These are phyloP conservation scores for Platycercus adscitus DNA, from an alignment of 2,113 vertebrate species.

Conservation along the genomic window DNA sequence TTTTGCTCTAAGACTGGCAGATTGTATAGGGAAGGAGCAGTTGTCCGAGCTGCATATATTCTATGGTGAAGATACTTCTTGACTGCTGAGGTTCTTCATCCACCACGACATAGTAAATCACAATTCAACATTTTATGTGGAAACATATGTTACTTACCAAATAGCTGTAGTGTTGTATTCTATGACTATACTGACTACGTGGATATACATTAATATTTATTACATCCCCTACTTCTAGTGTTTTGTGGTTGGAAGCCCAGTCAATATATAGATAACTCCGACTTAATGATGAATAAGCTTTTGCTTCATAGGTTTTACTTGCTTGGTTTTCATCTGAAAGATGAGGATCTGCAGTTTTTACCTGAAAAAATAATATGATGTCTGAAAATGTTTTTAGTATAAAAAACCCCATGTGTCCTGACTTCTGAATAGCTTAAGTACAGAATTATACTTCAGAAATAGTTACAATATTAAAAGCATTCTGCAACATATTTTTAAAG, in stretches of 20 bases:
- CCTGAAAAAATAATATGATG: slow-evolving; percentile 66
- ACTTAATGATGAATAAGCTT: slow-evolving; percentile 83
- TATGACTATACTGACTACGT: slow-evolving; percentile 73
- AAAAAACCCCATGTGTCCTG: neutral
- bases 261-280: slow-evolving; percentile 90
- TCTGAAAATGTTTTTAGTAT: neutral
- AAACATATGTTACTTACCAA: slow-evolving; percentile 77
- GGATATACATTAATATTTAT: slow-evolving; percentile 79
- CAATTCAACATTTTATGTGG: neutral
- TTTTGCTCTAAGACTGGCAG: neutral
- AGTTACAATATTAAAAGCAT: neutral
- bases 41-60: neutral
- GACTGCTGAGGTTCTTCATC: neutral
- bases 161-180: slow-evolving; percentile 84
- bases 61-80: neutral
- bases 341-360: slow-evolving; percentile 76
- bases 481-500: neutral
- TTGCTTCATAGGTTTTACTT: slow-evolving; percentile 68
- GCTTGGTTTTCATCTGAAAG: slow-evolving; percentile 82
- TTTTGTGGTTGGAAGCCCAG: slow-evolving; percentile 69
- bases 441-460: neutral
- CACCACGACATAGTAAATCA: neutral
- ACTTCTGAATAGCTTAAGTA: neutral
- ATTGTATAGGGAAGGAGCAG: neutral
- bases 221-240: slow-evolving; percentile 73